Conservation (phyloP, 2,888 invertebrate genomes). For the Drosophila putrida region DNA sequence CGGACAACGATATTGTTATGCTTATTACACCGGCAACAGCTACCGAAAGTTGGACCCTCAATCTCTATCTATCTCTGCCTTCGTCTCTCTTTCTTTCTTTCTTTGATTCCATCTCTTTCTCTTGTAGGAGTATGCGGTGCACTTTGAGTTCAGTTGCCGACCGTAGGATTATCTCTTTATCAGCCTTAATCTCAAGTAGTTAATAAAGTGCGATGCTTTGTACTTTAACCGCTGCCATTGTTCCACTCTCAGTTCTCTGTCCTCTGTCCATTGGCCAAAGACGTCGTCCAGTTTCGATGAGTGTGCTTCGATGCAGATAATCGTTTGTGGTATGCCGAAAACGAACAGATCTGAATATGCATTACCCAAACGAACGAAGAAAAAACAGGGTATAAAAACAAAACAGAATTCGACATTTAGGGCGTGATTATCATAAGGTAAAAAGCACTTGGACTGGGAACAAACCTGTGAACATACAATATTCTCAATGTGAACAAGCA, state of each 20-base stretch:
- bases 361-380: slow-evolving; percentile 26
- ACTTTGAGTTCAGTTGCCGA: slow-evolving; percentile 71
- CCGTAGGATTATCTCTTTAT: slow-evolving; percentile 83
- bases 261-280: slow-evolving; percentile 49
- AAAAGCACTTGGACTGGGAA: slow-evolving; percentile 31
- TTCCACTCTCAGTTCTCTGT: slow-evolving; percentile 37
- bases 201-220: slow-evolving; percentile 85
- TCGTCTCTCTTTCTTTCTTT: slow-evolving; percentile 1
- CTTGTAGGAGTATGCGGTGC: slow-evolving; percentile 65
- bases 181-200: slow-evolving; percentile 85
- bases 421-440: slow-evolving; percentile 64
- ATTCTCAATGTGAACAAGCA: slow-evolving; percentile 3
- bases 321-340: slow-evolving; percentile 81
- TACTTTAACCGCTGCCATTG: slow-evolving; percentile 81
- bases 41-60: slow-evolving; percentile 70
- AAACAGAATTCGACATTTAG: slow-evolving; percentile 3
- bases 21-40: slow-evolving; percentile 82
- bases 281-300: slow-evolving; percentile 51
- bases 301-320: slow-evolving; percentile 79
- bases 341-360: slow-evolving; percentile 61
- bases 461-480: slow-evolving; percentile 12
- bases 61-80: slow-evolving; percentile 1
- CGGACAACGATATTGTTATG: slow-evolving; percentile 83
- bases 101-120: neutral
- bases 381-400: neutral